These are phyloP conservation scores for Cantharis flavilabris DNA, from an alignment of 2,888 invertebrate genomes.

Conservation along the genomic window DNA sequence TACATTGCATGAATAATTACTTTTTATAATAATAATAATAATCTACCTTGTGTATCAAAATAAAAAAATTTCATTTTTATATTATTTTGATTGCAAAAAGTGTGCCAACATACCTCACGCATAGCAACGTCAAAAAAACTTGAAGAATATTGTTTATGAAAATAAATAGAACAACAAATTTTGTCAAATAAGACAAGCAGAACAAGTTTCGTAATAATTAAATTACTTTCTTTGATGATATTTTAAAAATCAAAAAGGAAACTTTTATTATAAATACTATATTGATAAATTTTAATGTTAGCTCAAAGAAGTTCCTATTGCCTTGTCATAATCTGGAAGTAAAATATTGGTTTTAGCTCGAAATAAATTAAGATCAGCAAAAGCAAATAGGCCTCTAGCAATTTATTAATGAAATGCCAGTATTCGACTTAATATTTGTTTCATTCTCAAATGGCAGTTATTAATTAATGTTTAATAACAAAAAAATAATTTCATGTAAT, in stretches of 20 bases:
- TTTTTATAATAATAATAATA: too few relatives aligned
- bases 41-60: too few relatives aligned
- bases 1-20: too few relatives aligned
- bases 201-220: neutral
- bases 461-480: neutral
- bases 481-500: neutral
- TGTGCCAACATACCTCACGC: too few relatives aligned
- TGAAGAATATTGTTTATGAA: too few relatives aligned
- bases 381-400: slow-evolving; percentile 8
- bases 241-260: neutral
- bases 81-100: too few relatives aligned
- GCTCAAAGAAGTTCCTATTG: neutral
- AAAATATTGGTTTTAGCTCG: slow-evolving; percentile 16
- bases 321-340: slow-evolving; percentile 14
- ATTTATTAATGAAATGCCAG: slow-evolving; percentile 8
- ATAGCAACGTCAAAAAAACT: too few relatives aligned
- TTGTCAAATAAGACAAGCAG: neutral
- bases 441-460: neutral
- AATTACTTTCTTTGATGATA: neutral
- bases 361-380: slow-evolving; percentile 17
- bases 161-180: too few relatives aligned
- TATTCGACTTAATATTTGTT: slow-evolving; percentile 1
- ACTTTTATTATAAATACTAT: neutral
- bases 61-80: too few relatives aligned
- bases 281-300: neutral